These are phyloP conservation scores for Nemoura dubitans DNA, from an alignment of 2,888 invertebrate genomes.

Conservation along the genomic window DNA sequence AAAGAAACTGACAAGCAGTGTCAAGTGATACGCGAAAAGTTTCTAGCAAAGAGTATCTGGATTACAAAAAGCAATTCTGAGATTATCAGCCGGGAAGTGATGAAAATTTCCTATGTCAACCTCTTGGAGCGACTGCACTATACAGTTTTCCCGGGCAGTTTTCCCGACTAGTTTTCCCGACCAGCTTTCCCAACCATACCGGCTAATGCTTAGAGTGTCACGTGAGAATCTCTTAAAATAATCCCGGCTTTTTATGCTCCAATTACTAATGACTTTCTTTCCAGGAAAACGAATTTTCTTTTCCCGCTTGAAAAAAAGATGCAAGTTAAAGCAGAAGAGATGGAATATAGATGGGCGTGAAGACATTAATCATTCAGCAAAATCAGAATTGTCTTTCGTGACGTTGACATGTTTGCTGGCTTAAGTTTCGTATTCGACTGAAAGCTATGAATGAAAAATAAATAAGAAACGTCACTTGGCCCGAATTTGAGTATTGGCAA, in stretches of 20 bases:
- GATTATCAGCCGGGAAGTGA: neutral
- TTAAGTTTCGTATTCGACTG: neutral
- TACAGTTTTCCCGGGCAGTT: too few relatives aligned
- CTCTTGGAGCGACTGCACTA: neutral
- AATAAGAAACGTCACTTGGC: neutral
- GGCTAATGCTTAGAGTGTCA: neutral
- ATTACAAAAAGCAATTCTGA: neutral
- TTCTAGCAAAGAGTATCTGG: neutral
- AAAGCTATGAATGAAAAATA: neutral
- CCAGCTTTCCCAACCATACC: too few relatives aligned
- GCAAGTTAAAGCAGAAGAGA: neutral
- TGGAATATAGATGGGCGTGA: constrained; percentile 24
- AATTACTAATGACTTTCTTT: constrained; percentile 26
- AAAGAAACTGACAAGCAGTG: neutral
- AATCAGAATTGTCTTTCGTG: constrained; percentile 29
- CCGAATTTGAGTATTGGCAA: neutral
- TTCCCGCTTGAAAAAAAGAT: neutral
- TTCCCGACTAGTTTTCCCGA: too few relatives aligned
- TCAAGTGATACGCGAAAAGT: neutral
- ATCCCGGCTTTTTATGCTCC: constrained; percentile 22
- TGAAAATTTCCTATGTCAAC: neutral
- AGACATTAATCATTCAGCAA: constrained; percentile 26
- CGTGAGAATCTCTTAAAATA: constrained; percentile 8
- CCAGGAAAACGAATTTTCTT: constrained; percentile 26
- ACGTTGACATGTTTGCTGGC: constrained; percentile 18